Percentiles rank a stretch among this genome's conserved stretches.
phyloP scores from a whole-genome alignment of 1,140 invertebrate species.

The Anastrepha obliqua region DNA sequence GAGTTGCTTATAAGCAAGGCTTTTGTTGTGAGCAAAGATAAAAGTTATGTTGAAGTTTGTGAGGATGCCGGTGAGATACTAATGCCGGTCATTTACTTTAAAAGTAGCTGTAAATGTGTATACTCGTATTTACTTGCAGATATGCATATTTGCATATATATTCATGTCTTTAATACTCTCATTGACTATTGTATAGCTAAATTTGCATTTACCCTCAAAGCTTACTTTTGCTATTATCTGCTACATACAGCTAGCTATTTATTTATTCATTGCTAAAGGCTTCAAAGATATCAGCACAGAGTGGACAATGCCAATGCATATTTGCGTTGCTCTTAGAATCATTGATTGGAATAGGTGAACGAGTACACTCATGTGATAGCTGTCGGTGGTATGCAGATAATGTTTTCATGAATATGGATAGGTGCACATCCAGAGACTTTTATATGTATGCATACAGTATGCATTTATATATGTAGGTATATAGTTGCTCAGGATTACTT shows the following conservation, averaged over 20 bases:
- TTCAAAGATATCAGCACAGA: background rate
- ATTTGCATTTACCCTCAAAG: background rate
- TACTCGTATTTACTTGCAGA: background rate
- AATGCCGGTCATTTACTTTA: background rate
- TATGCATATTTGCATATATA: background rate
- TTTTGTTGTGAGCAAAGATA: background rate
- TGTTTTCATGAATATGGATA: background rate
- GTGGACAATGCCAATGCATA: background rate
- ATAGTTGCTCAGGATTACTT: no score
- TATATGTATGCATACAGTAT: background rate
- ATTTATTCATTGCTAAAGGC: background rate
- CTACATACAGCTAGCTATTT: background rate
- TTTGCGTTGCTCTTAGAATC: background rate
- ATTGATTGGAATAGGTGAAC: constrained; percentile 9
- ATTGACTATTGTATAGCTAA: background rate
- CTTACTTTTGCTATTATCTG: constrained; percentile 10
- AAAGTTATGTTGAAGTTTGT: background rate
- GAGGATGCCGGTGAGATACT: background rate
- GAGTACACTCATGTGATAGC: no score
- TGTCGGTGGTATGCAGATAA: background rate
- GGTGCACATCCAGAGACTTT: background rate
- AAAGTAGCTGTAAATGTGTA: background rate
- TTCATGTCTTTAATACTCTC: background rate
- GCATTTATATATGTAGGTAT: background rate
- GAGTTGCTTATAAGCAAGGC: background rate